Evolutionary conservation across 35 echinoderm and acorn worm species (phyloP), one percentile per base, ranked within the genome.

Genomic region (Ptychodera flava): DNA sequence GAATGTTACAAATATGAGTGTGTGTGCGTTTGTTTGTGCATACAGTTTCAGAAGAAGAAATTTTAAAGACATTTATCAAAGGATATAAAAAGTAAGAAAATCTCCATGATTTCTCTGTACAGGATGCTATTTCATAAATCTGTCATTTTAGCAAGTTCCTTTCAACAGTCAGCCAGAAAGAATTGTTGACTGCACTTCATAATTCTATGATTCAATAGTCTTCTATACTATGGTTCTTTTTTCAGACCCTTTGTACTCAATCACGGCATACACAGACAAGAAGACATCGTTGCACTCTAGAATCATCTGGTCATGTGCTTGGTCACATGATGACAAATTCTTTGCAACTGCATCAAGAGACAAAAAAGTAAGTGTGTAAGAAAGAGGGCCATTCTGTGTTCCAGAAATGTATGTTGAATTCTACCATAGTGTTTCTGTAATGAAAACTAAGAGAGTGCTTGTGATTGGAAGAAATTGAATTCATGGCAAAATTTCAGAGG

Each of bases 291-390:
- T 94, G 22, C 95, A 97, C 80, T 34, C 84, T 16, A 80, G 95
- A n/a, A 97, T 97, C 64, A 97, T 97, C 34, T 97, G 95, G 95
- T 78, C 92, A 30, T 94, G 95, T 83, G 81, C 86, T 16, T 97
- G 95, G 95, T 92, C 95, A 80, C 95, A 97, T 90, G 90, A 97
- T 86, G 92, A 93, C 34, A 35, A 79, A 81, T 97, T 79, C 37
- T 97, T 97, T 88, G 95, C 92, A 0, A 97, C 95, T 29, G 90
- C 95, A 0, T 97, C 95, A 76, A 82, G 95, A 45, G 95, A 97
- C 76, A 97, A 97, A 45, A 97, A 97, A 88, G 95, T 92, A 88
- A 77, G 87, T 35, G 29, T 33, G 77, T 30, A 1, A 38, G 1
- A 32, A 10, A 77, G 15, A 77, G 15, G 15, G 15, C 75, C n/a